Evolutionary conservation across 2,113 vertebrate genomes (phyloP).

Genomic region (Elaphurus davidianus): DNA sequence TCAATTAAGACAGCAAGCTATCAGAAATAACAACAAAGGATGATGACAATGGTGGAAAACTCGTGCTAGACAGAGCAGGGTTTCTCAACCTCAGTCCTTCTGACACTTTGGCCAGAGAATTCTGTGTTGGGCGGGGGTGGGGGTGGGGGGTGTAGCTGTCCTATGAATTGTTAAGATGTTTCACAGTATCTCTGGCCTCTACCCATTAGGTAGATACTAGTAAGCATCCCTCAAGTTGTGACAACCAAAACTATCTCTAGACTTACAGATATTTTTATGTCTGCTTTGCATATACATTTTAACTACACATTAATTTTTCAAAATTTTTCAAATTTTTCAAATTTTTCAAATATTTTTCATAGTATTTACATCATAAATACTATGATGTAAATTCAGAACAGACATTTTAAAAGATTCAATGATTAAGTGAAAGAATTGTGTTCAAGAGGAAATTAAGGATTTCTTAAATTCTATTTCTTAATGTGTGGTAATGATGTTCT

Average conservation of each 20-base stretch:
- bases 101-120: neutral
- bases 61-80: neutral
- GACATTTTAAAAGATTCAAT: neutral
- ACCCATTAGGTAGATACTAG: neutral
- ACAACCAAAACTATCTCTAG: neutral
- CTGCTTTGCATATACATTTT: neutral
- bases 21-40: neutral
- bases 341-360: too few species aligned
- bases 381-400: neutral
- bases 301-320: neutral
- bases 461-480: constrained; percentile 8
- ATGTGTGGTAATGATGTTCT: neutral
- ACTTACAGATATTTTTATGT: neutral
- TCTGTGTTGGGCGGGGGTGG: neutral
- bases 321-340: neutral
- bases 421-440: neutral
- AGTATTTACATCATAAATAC: neutral
- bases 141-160: neutral
- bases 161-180: neutral
- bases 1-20: neutral
- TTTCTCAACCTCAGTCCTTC: neutral
- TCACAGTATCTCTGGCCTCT: neutral
- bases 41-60: neutral
- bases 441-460: neutral
- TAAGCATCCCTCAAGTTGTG: neutral